A percentile compares a stretch with the other conserved stretches of the same genome.
Evolutionary conservation across 2,888 invertebrate species (phyloP).

Genomic region (Mesorhabditis spiculigera): DNA sequence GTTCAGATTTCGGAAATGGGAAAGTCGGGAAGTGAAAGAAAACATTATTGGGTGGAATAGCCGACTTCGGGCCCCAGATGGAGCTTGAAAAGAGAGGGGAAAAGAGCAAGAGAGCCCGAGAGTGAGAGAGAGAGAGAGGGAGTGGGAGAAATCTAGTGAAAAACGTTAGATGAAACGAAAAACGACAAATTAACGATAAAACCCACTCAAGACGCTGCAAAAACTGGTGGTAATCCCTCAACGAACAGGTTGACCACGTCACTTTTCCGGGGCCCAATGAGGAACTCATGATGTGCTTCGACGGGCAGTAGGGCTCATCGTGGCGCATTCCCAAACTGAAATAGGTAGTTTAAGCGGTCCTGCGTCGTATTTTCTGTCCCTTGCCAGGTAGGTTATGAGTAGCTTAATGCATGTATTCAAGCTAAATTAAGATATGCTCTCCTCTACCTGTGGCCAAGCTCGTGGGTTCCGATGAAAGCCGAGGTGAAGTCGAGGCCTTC

Average conservation of each 20-base stretch:
- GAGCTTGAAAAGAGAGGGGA: neutral
- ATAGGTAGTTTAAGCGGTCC: neutral
- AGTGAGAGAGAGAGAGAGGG: neutral
- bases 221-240: slow-evolving; percentile 57
- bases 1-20: too few relatives aligned
- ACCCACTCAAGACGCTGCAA: slow-evolving; percentile 54
- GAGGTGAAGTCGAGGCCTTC: slow-evolving; percentile 58
- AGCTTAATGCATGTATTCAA: too few relatives aligned
- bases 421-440: too few relatives aligned
- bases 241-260: slow-evolving; percentile 57
- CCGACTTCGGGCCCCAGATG: too few relatives aligned
- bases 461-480: slow-evolving; percentile 58
- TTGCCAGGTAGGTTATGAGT: too few relatives aligned
- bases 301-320: slow-evolving; percentile 57
- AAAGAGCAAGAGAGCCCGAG: slow-evolving; percentile 8
- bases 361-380: too few relatives aligned
- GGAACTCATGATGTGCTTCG: slow-evolving; percentile 56
- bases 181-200: neutral
- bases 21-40: too few relatives aligned
- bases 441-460: slow-evolving; percentile 53
- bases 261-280: slow-evolving; percentile 58
- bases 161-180: neutral
- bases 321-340: slow-evolving; percentile 57
- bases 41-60: too few relatives aligned
- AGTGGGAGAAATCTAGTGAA: too few relatives aligned